These are phyloP conservation scores for Salmo trutta DNA, from an alignment of 2,797 vertebrate genomes.

Conservation along the genomic window DNA sequence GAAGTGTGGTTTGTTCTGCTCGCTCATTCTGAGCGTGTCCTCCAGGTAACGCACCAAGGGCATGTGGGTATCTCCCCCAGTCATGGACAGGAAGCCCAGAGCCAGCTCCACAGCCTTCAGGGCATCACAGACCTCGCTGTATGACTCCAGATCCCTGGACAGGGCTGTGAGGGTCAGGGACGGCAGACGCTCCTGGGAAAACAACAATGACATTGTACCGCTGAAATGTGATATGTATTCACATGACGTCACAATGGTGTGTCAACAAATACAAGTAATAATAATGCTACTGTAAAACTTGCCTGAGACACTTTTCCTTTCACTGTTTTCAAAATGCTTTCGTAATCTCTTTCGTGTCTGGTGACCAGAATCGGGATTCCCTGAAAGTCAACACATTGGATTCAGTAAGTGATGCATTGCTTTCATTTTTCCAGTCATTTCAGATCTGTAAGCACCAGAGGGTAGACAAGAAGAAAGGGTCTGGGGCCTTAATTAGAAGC, in stretches of 20 bases:
- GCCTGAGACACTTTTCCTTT: slow-evolving; percentile 81
- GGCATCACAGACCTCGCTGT: slow-evolving; percentile 84
- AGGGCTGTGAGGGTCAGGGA: slow-evolving; percentile 62
- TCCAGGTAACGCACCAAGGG: slow-evolving; percentile 72
- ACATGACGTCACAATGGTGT: no score
- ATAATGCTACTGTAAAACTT: slow-evolving; percentile 27
- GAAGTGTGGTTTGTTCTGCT: slow-evolving; percentile 70
- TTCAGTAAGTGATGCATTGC: neutral
- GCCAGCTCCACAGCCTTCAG: slow-evolving; percentile 77
- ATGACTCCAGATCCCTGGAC: slow-evolving; percentile 79
- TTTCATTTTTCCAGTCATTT: neutral
- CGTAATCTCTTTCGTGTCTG: slow-evolving; percentile 82
- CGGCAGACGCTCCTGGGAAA: slow-evolving; percentile 69
- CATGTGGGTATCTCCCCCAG: slow-evolving; percentile 73
- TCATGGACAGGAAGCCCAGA: slow-evolving; percentile 83
- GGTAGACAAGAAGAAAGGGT: neutral
- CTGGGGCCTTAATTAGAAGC: neutral
- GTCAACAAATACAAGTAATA: no score
- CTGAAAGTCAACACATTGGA: slow-evolving; percentile 60
- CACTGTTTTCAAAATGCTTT: slow-evolving; percentile 78
- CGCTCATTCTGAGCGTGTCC: slow-evolving; percentile 78
- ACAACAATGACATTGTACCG: neutral
- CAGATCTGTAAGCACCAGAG: neutral
- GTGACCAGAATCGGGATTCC: slow-evolving; percentile 84
- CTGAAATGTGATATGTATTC: no score